These are phyloP conservation scores for Oriolus oriolus DNA, from an alignment of 2,113 vertebrate species.

Conservation along the genomic window DNA sequence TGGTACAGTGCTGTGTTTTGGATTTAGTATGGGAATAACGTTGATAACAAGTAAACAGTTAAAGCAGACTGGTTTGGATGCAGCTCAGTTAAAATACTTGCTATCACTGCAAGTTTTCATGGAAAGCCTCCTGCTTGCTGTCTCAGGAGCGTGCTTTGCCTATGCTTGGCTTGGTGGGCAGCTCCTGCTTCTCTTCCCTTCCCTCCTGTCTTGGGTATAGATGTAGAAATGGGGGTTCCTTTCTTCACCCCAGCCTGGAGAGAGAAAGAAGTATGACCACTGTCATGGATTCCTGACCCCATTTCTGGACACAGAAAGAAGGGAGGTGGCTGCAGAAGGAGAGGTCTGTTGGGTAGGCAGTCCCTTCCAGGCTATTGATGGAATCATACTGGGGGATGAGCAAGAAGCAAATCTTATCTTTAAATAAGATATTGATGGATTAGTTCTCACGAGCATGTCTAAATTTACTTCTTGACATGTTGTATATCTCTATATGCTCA, in stretches of 20 bases:
- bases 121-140: background rate
- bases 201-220: background rate
- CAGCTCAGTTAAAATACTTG: background rate
- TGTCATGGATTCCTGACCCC: background rate
- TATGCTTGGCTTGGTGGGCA: background rate
- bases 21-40: background rate
- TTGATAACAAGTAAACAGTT: background rate
- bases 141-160: background rate
- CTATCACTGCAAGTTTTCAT: background rate
- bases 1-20: background rate
- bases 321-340: background rate
- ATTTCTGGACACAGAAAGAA: background rate
- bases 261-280: background rate
- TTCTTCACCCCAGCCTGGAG: background rate
- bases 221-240: background rate
- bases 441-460: background rate
- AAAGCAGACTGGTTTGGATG: background rate
- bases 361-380: background rate
- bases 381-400: background rate
- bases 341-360: background rate
- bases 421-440: background rate
- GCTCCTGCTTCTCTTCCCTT: background rate
- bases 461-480: background rate
- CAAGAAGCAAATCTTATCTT: background rate
- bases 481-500: background rate